Percentiles rank a stretch among this genome's conserved stretches.
These are phyloP conservation scores for Monodelphis domestica DNA, from an alignment of 2,797 vertebrate genomes.

Conservation along the genomic window DNA sequence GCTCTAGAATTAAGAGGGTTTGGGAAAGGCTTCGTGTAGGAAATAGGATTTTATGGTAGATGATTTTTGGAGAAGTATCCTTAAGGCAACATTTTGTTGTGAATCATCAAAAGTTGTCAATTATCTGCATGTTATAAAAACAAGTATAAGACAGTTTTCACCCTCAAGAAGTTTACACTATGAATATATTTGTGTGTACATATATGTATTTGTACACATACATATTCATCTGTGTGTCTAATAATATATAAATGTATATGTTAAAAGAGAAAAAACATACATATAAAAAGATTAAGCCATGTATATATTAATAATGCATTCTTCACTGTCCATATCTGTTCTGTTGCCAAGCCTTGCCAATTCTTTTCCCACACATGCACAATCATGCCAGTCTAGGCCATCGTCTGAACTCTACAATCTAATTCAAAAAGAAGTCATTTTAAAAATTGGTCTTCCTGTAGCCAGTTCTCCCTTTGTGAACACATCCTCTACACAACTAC, in stretches of 20 bases:
- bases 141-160: neutral
- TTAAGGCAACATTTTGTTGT: neutral
- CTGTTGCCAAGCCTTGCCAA: neutral
- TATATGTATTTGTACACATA: too few species aligned
- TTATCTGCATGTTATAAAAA: neutral
- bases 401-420: neutral
- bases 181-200: too few species aligned
- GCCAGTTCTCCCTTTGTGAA: neutral
- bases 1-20: neutral
- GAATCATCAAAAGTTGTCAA: neutral
- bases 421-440: too few species aligned
- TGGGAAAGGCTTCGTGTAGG: neutral
- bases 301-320: too few species aligned
- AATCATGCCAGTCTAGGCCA: neutral
- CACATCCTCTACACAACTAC: neutral
- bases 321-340: neutral
- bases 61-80: neutral
- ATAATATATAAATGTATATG: too few species aligned
- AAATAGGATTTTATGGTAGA: neutral
- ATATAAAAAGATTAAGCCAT: too few species aligned
- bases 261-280: too few species aligned
- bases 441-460: neutral
- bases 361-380: neutral
- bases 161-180: neutral
- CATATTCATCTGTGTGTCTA: too few species aligned